phyloP scores from a whole-genome alignment of 2,888 invertebrate species.

The Spodoptera littoralis region DNA sequence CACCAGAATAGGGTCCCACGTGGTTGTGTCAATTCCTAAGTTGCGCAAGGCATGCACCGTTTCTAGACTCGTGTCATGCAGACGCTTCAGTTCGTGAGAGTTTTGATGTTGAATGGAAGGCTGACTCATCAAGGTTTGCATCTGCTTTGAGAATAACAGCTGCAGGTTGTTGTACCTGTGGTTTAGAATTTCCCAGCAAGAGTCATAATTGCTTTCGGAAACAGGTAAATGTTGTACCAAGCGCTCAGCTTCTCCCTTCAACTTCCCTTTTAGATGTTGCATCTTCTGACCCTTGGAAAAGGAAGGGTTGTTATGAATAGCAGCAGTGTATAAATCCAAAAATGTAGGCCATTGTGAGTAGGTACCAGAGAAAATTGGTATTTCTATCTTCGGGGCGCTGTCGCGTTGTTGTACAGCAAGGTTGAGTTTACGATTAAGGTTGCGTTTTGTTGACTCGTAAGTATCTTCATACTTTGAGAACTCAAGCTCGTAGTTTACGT shows the following conservation, averaged over 20 bases:
- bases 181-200: slow-evolving; percentile 2
- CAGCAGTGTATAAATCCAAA: neutral
- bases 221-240: slow-evolving; percentile 3
- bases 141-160: neutral
- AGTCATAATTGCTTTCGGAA: slow-evolving; percentile 2
- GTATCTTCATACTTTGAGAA: neutral
- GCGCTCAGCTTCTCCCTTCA: slow-evolving; percentile 4
- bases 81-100: neutral
- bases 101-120: neutral
- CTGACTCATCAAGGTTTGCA: neutral
- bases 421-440: neutral
- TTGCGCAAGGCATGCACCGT: neutral
- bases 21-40: neutral
- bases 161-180: slow-evolving; percentile 7
- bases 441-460: neutral
- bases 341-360: neutral
- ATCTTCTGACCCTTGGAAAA: neutral
- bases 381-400: slow-evolving; percentile 1
- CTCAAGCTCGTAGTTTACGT: neutral
- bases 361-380: neutral
- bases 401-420: neutral
- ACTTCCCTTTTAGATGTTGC: slow-evolving; percentile 3
- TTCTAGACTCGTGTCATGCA: neutral
- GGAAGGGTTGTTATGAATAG: neutral
- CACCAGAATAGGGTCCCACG: slow-evolving; percentile 1